Evolutionary conservation across 1,140 invertebrate genomes (phyloP).

Genomic region (Drosophila jambulina): DNA sequence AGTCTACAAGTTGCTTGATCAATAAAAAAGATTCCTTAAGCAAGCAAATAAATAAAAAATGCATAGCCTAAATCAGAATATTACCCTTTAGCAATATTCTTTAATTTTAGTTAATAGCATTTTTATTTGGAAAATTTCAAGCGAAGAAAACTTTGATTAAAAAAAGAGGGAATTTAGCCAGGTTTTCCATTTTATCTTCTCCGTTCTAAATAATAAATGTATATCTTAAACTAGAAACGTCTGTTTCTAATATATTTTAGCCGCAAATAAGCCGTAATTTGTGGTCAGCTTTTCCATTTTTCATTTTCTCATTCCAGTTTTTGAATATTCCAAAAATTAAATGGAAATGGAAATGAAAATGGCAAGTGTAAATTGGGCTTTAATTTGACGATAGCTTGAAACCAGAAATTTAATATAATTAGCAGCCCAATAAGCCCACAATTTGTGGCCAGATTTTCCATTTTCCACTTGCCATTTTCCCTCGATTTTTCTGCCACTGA

Average conservation of each 20-base stretch:
- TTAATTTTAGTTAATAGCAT: background rate
- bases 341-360: constrained; percentile 1
- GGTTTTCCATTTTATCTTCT: background rate
- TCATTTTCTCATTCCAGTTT: background rate
- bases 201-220: background rate
- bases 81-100: background rate
- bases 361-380: constrained; percentile 4
- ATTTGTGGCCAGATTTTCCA: constrained; percentile 36
- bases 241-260: background rate
- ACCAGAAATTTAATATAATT: constrained; percentile 26
- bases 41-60: background rate
- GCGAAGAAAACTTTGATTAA: background rate
- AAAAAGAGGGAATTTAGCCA: rapidly evolving
- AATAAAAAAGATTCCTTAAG: background rate
- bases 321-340: background rate
- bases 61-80: background rate
- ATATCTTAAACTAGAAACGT: background rate
- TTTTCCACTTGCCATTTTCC: constrained; percentile 17
- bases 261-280: background rate
- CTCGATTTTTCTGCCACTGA: constrained; percentile 43
- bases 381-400: constrained; percentile 9
- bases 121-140: background rate
- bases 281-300: background rate
- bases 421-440: constrained; percentile 24
- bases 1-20: background rate